Evolutionary conservation across 1,140 invertebrate species (phyloP), one percentile per base, ranked within the genome.

Genomic region (Papilio glaucus): DNA sequence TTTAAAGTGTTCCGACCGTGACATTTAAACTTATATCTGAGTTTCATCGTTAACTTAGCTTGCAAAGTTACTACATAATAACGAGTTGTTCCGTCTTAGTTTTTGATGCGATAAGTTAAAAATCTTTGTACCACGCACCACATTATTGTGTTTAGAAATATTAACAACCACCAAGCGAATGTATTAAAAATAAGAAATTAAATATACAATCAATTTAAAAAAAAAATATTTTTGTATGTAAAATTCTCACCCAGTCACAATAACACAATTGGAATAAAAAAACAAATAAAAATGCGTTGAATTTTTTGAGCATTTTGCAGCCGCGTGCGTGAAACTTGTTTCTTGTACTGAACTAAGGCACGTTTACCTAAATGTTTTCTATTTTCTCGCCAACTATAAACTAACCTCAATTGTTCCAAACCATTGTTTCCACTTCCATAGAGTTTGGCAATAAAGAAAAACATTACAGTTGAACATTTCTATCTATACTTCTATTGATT

Each of bases 181-280:
- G 21, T 1, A 81, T 24, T 61, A n/a, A 29, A 41, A n/a, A n/a
- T n/a, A n/a, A n/a, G n/a, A n/a, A n/a, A n/a, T n/a, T n/a, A n/a
- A n/a, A n/a, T n/a, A n/a, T n/a, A n/a, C n/a, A n/a, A n/a, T n/a
- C n/a, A n/a, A n/a, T n/a, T n/a, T n/a, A n/a, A 7, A 60, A 21
- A 72, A 67, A 63, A 41, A 57, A 37, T 57, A 26, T 49, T 38
- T 73, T 37, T 26, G 0, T 18, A 71, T 29, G 61, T 26, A 53
- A 42, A 60, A 49, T 71, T 38, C 78, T 80, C 63, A 83, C 81
- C 81, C 77, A 81, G 18, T 83, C 79, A 8, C 74, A 74, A 37
- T 37, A 72, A 15, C 72, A 42, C 9, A 69, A 18, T 39, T 68
- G 65, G 1, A 75, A 67, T 13, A 76, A 18, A 53, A 67, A 71